These are phyloP conservation scores for Drosophila pandora DNA, from an alignment of 1,140 invertebrate genomes.

Conservation along the genomic window DNA sequence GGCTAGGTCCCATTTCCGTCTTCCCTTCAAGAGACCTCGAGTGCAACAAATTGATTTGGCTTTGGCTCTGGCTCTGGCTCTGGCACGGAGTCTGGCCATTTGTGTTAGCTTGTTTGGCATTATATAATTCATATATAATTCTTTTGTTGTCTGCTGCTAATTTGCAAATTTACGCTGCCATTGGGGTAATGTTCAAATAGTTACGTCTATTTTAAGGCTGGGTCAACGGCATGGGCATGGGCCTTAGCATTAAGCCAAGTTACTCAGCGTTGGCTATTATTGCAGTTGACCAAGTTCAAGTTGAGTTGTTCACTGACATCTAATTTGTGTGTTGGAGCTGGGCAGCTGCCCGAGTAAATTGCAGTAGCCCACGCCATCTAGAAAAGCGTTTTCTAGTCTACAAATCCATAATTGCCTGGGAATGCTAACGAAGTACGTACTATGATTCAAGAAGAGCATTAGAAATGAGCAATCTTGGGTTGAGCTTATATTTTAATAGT, in stretches of 20 bases:
- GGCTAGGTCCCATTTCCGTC: constrained; percentile 53
- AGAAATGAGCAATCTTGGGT: constrained; percentile 4
- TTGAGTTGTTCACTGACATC: constrained; percentile 60
- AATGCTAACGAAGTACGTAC: constrained; percentile 3
- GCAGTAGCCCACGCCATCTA: constrained; percentile 50
- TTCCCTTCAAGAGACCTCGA: constrained; percentile 49
- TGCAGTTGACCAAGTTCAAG: constrained; percentile 42
- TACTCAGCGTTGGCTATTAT: constrained; percentile 1
- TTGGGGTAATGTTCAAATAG: constrained; percentile 59
- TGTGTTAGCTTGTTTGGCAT: constrained; percentile 55
- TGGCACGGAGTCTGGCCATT: constrained; percentile 28
- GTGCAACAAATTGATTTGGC: constrained; percentile 70
- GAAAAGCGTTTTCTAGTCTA: constrained; percentile 13
- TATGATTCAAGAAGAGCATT: constrained; percentile 1
- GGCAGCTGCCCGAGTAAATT: constrained; percentile 38
- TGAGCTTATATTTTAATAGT: neutral
- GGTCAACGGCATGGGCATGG: constrained; percentile 2
- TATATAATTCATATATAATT: constrained; percentile 76
- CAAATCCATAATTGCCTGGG: constrained; percentile 42
- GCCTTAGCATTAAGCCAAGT: neutral
- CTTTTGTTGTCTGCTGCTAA: constrained; percentile 75
- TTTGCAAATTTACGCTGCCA: constrained; percentile 68
- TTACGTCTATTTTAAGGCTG: neutral
- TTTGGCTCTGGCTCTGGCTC: constrained; percentile 14
- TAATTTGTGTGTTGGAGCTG: constrained; percentile 47